A percentile compares a stretch with the other conserved stretches of the same genome.
Conservation (phyloP, 1,140 invertebrate genomes). For the Eufriesea mexicana region DNA sequence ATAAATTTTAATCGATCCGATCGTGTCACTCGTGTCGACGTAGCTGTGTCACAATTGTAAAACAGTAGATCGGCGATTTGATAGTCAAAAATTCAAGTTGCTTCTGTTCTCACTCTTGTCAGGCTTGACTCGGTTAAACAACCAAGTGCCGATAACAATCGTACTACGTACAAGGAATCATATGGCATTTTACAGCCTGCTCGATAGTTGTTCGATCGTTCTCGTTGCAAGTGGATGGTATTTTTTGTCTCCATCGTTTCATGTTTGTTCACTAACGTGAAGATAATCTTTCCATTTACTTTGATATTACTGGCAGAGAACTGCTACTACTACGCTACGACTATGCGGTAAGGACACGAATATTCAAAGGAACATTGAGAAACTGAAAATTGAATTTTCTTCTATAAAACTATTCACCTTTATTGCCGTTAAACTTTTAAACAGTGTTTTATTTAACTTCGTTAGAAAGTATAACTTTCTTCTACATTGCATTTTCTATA, state of each 20-base stretch:
- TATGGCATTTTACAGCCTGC: neutral
- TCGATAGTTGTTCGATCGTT: neutral
- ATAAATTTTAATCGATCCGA: neutral
- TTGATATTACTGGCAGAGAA: too few species aligned
- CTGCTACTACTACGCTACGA: too few species aligned
- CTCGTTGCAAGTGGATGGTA: neutral
- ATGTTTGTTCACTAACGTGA: neutral
- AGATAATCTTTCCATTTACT: neutral
- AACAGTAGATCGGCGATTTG: slow-evolving; percentile 5
- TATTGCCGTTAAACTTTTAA: too few species aligned
- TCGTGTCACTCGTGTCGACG: neutral
- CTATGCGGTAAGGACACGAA: too few species aligned
- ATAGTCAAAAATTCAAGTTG: slow-evolving; percentile 15
- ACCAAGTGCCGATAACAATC: neutral
- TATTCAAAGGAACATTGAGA: too few species aligned
- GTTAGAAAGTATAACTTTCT: too few species aligned
- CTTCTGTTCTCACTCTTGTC: neutral
- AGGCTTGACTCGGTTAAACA: neutral
- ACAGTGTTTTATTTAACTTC: too few species aligned
- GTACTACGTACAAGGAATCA: neutral
- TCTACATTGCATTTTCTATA: too few species aligned
- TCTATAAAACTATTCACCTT: too few species aligned
- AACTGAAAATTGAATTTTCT: too few species aligned
- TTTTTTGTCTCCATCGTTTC: neutral
- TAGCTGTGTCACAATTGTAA: neutral